These are phyloP conservation scores for Zoanthus solanderi DNA, from an alignment of 92 coral and sea anemone genomes.

Conservation along the genomic window DNA sequence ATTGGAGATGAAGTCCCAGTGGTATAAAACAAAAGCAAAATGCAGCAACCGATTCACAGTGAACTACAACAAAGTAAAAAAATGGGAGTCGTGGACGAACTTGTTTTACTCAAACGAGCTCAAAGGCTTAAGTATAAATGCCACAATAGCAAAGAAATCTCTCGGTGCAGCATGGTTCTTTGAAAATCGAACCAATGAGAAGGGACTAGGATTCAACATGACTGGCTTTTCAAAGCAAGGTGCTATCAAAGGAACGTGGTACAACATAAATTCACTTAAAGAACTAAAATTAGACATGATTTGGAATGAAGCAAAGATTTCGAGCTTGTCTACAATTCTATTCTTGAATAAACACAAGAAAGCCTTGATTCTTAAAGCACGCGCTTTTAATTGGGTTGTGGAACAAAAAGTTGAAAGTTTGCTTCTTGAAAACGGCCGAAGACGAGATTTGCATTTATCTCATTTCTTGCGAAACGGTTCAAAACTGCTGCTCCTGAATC, in stretches of 20 bases:
- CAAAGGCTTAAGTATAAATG: constrained; percentile 66
- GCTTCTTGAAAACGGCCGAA: constrained; percentile 50
- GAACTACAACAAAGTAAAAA: constrained; percentile 67
- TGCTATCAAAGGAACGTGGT: constrained; percentile 67
- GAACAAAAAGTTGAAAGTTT: constrained; percentile 60
- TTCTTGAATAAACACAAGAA: constrained; percentile 55
- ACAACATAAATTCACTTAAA: constrained; percentile 63
- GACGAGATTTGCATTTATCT: constrained; percentile 53
- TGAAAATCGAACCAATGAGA: constrained; percentile 65
- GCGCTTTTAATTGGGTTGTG: constrained; percentile 66
- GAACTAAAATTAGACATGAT: constrained; percentile 67
- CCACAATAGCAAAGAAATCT: constrained; percentile 71
- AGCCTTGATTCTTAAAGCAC: constrained; percentile 66
- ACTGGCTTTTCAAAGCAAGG: constrained; percentile 67
- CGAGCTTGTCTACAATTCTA: constrained; percentile 59
- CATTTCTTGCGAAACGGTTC: constrained; percentile 76
- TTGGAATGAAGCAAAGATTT: constrained; percentile 72
- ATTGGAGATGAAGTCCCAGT: constrained; percentile 73
- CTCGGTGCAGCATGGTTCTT: constrained; percentile 66
- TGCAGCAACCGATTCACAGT: constrained; percentile 68
- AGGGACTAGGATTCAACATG: constrained; percentile 70
- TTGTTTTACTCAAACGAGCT: constrained; percentile 40
- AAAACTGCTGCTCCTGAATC: constrained; percentile 62
- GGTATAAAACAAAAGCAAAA: constrained; percentile 46
- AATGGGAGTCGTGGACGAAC: constrained; percentile 78